These are phyloP conservation scores for Anodontia alba DNA, from an alignment of 2,888 invertebrate species.

Conservation along the genomic window DNA sequence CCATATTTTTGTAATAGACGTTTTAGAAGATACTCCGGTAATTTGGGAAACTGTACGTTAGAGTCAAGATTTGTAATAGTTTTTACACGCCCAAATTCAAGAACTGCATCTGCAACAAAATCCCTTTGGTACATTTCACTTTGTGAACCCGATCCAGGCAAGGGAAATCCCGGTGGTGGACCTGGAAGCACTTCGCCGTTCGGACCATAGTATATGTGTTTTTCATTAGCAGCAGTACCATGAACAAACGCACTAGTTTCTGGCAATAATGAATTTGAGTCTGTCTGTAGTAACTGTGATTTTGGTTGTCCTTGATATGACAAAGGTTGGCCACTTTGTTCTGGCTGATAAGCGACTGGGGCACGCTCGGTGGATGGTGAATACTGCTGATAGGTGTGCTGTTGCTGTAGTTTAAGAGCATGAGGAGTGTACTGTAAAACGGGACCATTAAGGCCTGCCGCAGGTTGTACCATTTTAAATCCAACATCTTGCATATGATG, in stretches of 20 bases:
- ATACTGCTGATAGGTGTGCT: not conserved
- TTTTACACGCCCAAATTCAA: conserved; percentile 54
- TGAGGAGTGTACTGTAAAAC: not conserved
- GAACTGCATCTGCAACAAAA: conserved; percentile 57
- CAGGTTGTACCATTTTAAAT: not conserved
- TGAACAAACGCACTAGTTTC: no score
- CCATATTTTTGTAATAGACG: conserved; percentile 57
- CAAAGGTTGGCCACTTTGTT: not conserved
- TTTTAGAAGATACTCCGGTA: conserved; percentile 58
- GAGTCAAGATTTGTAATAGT: conserved; percentile 44
- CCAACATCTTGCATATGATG: not conserved
- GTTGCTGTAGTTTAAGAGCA: not conserved
- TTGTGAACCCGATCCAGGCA: not conserved
- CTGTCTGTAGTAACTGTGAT: not conserved
- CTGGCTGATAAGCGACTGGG: not conserved
- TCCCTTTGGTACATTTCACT: conserved; percentile 28
- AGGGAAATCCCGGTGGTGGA: conserved; percentile 33
- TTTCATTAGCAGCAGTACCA: not conserved
- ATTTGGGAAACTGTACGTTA: conserved; percentile 48
- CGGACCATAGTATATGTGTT: conserved; percentile 61
- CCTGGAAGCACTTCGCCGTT: conserved; percentile 63
- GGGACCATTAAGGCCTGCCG: not conserved
- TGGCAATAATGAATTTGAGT: not conserved
- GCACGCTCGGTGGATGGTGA: not conserved
- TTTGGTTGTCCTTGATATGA: not conserved